Percentiles rank a stretch among this genome's conserved stretches.
phyloP scores from a whole-genome alignment of 2,888 invertebrate species.

The Thera britannica region DNA sequence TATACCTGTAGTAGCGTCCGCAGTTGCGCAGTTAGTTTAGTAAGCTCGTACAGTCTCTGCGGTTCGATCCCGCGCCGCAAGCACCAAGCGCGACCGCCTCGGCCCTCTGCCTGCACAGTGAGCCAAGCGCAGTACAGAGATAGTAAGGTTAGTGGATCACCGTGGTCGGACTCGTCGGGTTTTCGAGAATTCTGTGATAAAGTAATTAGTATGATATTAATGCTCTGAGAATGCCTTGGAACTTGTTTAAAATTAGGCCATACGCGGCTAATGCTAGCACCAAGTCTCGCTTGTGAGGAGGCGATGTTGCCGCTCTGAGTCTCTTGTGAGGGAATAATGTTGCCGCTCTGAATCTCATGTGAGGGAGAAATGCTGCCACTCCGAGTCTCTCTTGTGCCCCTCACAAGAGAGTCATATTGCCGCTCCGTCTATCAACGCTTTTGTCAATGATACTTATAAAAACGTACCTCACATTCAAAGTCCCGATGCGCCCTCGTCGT shows the following conservation, averaged over 20 bases:
- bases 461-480: conserved; percentile 89
- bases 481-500: conserved; percentile 95
- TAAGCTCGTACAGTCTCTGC: conserved; percentile 98
- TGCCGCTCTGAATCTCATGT: no score
- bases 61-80: conserved; percentile 96
- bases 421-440: no score
- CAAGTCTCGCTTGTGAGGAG: conserved; percentile 82
- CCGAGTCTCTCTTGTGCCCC: conserved; percentile 80
- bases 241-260: no score
- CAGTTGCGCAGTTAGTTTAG: conserved; percentile 96
- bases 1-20: conserved; percentile 90
- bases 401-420: no score
- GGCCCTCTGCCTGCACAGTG: conserved; percentile 87
- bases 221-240: no score
- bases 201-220: no score
- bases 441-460: no score
- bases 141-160: conserved; percentile 96
- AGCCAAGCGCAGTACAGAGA: conserved; percentile 96
- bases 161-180: conserved; percentile 96
- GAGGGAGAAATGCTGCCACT: conserved; percentile 88
- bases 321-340: no score
- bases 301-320: no score
- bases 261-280: conserved; percentile 93
- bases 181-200: conserved; percentile 86
- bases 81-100: conserved; percentile 91